These are phyloP conservation scores for Drosophila trapezifrons DNA, from an alignment of 1,140 invertebrate genomes.

Conservation along the genomic window DNA sequence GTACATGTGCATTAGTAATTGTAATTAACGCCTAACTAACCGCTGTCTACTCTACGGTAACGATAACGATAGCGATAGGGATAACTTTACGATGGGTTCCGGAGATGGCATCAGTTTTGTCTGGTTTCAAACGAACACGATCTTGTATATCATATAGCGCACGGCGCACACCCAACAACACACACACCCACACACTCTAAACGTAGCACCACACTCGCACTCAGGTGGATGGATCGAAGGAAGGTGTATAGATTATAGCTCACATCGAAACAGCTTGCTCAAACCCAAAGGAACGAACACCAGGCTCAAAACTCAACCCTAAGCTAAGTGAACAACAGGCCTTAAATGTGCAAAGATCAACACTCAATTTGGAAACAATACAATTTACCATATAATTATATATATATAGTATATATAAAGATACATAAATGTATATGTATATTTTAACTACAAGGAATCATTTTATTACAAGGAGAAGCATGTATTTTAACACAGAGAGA, in stretches of 20 bases:
- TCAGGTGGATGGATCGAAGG: constrained; percentile 15
- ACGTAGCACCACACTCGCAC: constrained; percentile 27
- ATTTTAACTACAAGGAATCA: constrained; percentile 64
- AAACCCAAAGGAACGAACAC: constrained; percentile 34
- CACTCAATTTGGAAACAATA: constrained; percentile 68
- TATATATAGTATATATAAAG: constrained; percentile 26
- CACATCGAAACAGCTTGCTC: constrained; percentile 59
- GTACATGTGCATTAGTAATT: constrained; percentile 64
- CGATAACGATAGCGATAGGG: constrained; percentile 10
- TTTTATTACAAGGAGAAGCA: constrained; percentile 47
- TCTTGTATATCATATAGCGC: constrained; percentile 48
- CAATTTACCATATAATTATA: constrained; percentile 43
- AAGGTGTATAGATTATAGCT: constrained; percentile 50
- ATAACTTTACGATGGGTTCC: constrained; percentile 28
- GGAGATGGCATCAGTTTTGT: constrained; percentile 68
- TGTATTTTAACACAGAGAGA: constrained; percentile 68
- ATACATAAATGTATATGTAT: constrained; percentile 45
- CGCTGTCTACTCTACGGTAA: constrained; percentile 31
- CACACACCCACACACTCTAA: constrained; percentile 16
- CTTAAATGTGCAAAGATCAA: constrained; percentile 81
- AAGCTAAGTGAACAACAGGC: constrained; percentile 70
- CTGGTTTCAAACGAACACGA: constrained; percentile 64
- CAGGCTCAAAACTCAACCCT: constrained; percentile 37
- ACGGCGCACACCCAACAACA: constrained; percentile 32
- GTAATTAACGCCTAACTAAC: constrained; percentile 55